Evolutionary conservation across 2,797 vertebrate genomes (phyloP).

Genomic region (Choloepus didactylus): DNA sequence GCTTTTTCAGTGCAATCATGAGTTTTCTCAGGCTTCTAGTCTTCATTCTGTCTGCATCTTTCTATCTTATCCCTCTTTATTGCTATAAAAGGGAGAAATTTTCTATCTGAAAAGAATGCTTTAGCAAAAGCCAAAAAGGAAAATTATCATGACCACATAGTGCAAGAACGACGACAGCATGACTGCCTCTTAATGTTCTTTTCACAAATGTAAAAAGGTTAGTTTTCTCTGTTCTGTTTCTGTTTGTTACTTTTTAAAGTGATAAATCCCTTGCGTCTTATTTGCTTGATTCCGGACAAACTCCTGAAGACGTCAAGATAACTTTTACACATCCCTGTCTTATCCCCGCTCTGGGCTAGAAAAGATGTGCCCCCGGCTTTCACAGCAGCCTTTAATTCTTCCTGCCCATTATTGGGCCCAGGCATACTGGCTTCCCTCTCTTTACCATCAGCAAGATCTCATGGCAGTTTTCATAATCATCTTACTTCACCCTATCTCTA

Average conservation of each 20-base stretch:
- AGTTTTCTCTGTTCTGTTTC: not conserved
- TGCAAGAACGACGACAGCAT: not conserved
- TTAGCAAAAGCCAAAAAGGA: slow-evolving; percentile 26
- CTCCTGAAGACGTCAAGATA: not conserved
- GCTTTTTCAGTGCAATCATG: not conserved
- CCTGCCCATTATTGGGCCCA: not conserved
- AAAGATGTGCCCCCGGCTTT: not conserved
- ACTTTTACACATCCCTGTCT: not conserved
- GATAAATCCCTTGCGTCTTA: not conserved
- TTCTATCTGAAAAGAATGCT: not conserved
- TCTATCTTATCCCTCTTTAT: not conserved
- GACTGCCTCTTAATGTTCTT: not conserved
- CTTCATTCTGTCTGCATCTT: not conserved
- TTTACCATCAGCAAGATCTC: not conserved
- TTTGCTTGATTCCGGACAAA: not conserved
- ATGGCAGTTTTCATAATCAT: not conserved
- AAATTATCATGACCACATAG: not conserved
- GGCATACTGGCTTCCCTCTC: not conserved
- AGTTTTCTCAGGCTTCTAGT: not conserved
- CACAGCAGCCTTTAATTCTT: not conserved
- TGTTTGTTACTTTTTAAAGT: not conserved
- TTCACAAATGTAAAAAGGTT: not conserved
- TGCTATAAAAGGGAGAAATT: not conserved
- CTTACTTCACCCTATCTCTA: not conserved
- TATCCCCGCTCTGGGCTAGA: not conserved